Percentiles rank a stretch among this genome's conserved stretches.
Evolutionary conservation across 2,888 invertebrate genomes (phyloP).

Genomic region (Cenopis cana): DNA sequence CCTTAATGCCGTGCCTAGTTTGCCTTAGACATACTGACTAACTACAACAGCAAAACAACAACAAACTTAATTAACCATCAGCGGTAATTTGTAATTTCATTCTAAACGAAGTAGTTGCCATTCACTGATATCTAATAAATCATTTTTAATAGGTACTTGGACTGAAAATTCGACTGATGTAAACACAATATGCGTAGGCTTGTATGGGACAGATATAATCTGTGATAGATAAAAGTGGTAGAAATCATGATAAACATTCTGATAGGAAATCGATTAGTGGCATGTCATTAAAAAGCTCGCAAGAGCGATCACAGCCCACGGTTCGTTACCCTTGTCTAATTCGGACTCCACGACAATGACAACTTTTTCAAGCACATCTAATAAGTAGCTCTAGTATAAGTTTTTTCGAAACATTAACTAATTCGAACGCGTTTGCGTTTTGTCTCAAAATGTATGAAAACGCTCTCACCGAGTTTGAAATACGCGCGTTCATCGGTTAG

Average conservation of each 20-base stretch:
- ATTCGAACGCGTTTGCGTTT: no score
- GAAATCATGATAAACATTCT: conserved; percentile 17
- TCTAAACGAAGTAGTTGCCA: neutral
- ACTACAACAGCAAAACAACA: no score
- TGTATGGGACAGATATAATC: conserved; percentile 12
- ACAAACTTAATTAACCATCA: no score
- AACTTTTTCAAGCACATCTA: conserved; percentile 22
- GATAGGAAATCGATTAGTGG: conserved; percentile 30
- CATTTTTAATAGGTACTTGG: conserved; percentile 1
- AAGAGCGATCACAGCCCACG: conserved; percentile 15
- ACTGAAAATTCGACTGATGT: neutral
- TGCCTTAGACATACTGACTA: no score
- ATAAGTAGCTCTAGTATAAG: no score
- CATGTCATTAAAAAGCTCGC: conserved; percentile 26
- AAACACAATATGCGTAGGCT: conserved; percentile 6
- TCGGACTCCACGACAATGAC: conserved; percentile 18
- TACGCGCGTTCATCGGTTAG: no score
- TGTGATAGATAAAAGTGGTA: conserved; percentile 3
- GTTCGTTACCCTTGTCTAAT: conserved; percentile 36
- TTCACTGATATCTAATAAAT: neutral
- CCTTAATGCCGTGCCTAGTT: no score
- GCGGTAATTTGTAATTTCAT: neutral
- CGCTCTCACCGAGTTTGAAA: no score
- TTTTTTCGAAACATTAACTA: no score
- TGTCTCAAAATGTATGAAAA: no score